Base-by-base conservation (phyloP, 1,140 invertebrate species). In the Pseudoatta argentina region DNA sequence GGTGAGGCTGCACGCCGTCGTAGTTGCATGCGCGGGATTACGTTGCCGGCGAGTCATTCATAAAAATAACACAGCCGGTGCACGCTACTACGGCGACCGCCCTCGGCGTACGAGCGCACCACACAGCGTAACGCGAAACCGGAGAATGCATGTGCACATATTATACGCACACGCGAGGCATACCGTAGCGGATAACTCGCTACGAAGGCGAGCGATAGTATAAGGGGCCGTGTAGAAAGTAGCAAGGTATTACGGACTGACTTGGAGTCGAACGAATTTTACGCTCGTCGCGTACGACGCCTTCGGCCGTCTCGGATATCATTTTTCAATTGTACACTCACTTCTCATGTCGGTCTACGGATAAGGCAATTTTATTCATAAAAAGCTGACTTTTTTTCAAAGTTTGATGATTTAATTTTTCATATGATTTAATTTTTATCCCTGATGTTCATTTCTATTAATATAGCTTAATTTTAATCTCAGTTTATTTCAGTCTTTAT, bases 41-140 rank as follows among this genome's bases (percentile, higher is more conserved):
- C 87, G 87, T 85, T 73, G 82, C 64, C 71, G 71, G 78, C 87
- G 88, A 93, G 92, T 91, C 93, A 93, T 93, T 93, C 93, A 93
- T 93, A 93, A 93, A 93, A 93, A 93, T 93, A 93, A 91, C 91
- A 83, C 87, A 90, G 83, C 78, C 71, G 85, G 67, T 87, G 87
- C 83, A 92, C 91, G 77, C 82, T 86, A 90, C 87, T 91, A 90
- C 88, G 86, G 86, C 10, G 73, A 69, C 12, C 34, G 79, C 73
- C 73, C 77, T 87, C 66, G 72, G 73, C 53, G 53, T 57, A 51
- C 75, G 24, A 63, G 69, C 86, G 82, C 87, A 72, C 3, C 57
- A 66, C 72, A 34, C 72, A 34, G 51, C 51, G 63, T 51, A 53
- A 67, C 24, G 51, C 51, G 75, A 48, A 24, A 76, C n/a, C 53